Base-by-base conservation (phyloP, 2,888 invertebrate genomes). In the Drosophila colorata region DNA sequence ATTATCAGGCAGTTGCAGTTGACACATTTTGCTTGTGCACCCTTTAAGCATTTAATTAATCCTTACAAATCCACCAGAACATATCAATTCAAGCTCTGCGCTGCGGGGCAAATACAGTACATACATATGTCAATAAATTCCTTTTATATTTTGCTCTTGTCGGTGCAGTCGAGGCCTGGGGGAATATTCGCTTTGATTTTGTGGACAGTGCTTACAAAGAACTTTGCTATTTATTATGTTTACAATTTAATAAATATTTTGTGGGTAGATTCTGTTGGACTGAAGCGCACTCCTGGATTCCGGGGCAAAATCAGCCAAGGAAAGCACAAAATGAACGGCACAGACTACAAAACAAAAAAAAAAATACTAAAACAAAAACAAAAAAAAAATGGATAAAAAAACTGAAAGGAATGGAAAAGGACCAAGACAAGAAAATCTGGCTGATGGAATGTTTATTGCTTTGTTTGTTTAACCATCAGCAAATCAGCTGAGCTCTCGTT, bases 171-270 rank as follows among this genome's bases (percentile, higher is more conserved):
- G 9, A 0, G 40, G 16, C 48, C 60, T 16, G 16, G 31, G 55
- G 65, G 53, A 35, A 51, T 47, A 58, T 61, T 69, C 63, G 48
- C 76, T 83, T 79, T 82, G 80, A 78, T 82, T 82, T 79, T 51
- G 63, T 41, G 61, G 46, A 51, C 76, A 61, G 60, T 56, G 68
- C 55, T 23, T 31, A 63, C 67, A 70, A 66, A 70, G 73, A 66
- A 18, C 59, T 64, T 59, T 69, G 57, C 67, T 78, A 80, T 85
- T 80, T 78, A 80, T 85, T 81, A 70, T 78, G 82, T 80, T 80
- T 74, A 82, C 86, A 80, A 85, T 85, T 74, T 81, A 78, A 80
- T 85, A 80, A 81, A 80, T 80, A 82, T 82, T 82, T 85, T 73
- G 66, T 56, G 51, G 46, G 13, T 14, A 28, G 28, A 43, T 64